Conservation (phyloP, 30 jellyfish, hydroid and myxozoan species). For the Cassiopea andromeda region DNA sequence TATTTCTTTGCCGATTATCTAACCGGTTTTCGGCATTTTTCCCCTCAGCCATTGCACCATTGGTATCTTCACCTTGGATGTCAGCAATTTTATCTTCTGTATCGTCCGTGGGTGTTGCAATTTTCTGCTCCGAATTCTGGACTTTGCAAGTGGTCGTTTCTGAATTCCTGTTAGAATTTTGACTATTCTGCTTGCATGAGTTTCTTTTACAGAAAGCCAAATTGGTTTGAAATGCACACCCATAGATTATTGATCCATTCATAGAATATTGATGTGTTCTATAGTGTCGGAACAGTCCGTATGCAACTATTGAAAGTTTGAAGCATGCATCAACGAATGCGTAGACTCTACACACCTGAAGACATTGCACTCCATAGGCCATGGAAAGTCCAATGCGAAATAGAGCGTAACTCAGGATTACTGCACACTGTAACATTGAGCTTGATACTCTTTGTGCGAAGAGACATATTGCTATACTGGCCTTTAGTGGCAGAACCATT, state of each 20-base stretch:
- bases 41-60: background rate
- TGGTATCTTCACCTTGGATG: background rate
- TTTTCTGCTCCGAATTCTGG: no score
- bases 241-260: conserved; percentile 16
- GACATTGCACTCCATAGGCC: background rate
- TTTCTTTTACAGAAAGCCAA: background rate
- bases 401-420: conserved; percentile 14
- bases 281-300: background rate
- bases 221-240: conserved; percentile 3
- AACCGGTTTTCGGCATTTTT: background rate
- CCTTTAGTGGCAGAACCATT: conserved; percentile 11
- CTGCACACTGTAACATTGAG: conserved; percentile 2
- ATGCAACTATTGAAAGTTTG: background rate
- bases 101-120: no score
- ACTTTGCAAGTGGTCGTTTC: no score
- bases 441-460: background rate
- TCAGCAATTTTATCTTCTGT: no score
- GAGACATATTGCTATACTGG: background rate
- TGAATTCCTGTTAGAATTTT: no score
- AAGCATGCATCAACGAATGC: background rate
- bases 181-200: background rate
- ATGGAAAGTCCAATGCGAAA: conserved; percentile 38
- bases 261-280: background rate
- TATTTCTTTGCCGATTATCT: background rate
- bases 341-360: background rate